A percentile compares a stretch with the other conserved stretches of the same genome.
Conservation (phyloP, 2,797 vertebrate species). For the Pteropus rufus region DNA sequence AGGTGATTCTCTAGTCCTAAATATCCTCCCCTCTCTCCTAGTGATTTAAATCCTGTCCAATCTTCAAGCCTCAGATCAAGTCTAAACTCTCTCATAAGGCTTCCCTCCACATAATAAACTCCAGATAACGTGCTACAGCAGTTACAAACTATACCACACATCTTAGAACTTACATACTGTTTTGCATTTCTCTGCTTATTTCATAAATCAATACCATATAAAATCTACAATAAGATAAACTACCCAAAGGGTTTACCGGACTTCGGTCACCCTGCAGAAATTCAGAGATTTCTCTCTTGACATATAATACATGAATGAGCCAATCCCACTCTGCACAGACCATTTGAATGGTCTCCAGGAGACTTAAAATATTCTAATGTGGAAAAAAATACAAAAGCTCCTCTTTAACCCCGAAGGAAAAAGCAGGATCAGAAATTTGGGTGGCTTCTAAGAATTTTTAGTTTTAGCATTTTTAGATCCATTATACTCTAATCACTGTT, state of each 20-base stretch:
- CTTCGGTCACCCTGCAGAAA: neutral
- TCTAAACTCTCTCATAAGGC: neutral
- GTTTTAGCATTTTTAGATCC: neutral
- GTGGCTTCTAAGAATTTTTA: neutral
- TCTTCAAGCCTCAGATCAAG: neutral
- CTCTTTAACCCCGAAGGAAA: neutral
- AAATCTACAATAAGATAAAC: neutral
- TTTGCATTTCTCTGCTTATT: neutral
- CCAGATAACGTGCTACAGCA: neutral
- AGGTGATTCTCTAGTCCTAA: neutral
- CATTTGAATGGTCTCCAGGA: neutral
- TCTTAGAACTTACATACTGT: neutral
- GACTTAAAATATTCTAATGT: neutral
- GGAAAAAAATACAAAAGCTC: neutral
- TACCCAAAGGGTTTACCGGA: neutral
- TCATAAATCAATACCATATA: neutral
- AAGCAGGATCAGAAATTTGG: neutral
- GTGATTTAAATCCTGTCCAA: neutral
- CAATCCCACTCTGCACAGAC: neutral
- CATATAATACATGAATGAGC: neutral
- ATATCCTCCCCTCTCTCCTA: neutral
- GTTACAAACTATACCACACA: neutral
- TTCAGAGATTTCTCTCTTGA: neutral
- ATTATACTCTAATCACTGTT: neutral
- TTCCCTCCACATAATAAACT: neutral